Evolutionary conservation across 1,140 invertebrate genomes (phyloP).

Genomic region (Physella acuta): DNA sequence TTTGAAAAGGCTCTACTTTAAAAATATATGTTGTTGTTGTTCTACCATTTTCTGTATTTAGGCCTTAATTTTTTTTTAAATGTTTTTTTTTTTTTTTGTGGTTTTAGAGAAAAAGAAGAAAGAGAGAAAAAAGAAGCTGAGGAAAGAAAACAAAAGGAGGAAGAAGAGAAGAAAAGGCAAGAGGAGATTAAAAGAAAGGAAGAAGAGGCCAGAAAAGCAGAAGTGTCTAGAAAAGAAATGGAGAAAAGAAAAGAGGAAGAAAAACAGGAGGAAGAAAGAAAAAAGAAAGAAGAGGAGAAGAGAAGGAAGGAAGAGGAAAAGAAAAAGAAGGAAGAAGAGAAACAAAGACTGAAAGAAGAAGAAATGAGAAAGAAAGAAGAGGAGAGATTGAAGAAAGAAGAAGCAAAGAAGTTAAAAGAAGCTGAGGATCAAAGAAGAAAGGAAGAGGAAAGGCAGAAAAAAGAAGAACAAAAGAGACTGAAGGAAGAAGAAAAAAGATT

Average conservation of each 20-base stretch:
- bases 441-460: background rate
- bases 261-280: constrained; percentile 1
- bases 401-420: background rate
- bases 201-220: constrained; percentile 3
- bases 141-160: constrained; percentile 5
- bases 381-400: background rate
- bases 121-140: background rate
- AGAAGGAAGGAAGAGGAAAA: background rate
- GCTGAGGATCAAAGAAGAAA: background rate
- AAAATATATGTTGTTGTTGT: too few species aligned
- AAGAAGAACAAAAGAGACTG: constrained; percentile 1
- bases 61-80: too few species aligned
- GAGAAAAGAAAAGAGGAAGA: background rate
- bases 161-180: background rate
- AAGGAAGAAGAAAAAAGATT: background rate
- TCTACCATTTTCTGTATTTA: too few species aligned
- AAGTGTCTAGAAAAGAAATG: background rate
- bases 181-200: background rate
- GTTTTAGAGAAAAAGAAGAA: background rate
- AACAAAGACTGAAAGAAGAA: background rate
- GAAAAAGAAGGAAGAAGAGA: constrained; percentile 1
- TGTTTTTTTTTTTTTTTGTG: background rate
- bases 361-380: background rate
- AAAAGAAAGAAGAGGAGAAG: constrained; percentile 1
- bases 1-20: too few species aligned